phyloP scores from a whole-genome alignment of 2,888 invertebrate species.

The Pachydiplax longipennis region DNA sequence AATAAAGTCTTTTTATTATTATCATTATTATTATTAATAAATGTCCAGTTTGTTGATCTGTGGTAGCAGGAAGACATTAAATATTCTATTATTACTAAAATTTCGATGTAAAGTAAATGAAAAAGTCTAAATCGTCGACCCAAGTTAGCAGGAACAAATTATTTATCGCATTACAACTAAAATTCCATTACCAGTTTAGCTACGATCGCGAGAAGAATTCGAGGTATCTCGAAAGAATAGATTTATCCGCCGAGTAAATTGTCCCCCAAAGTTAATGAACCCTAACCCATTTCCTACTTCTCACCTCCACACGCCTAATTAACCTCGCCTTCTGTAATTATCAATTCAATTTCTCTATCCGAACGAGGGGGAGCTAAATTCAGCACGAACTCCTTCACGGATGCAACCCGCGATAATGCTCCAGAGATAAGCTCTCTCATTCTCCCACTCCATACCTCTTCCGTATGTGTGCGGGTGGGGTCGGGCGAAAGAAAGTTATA shows the following conservation, averaged over 20 bases:
- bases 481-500: not conserved
- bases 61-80: too few relatives aligned
- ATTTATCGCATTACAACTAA: too few relatives aligned
- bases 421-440: not conserved
- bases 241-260: too few relatives aligned
- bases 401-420: not conserved
- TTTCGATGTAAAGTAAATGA: too few relatives aligned
- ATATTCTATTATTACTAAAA: too few relatives aligned
- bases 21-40: too few relatives aligned
- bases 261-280: not conserved
- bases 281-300: not conserved
- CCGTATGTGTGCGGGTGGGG: not conserved
- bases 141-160: too few relatives aligned
- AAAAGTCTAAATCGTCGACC: too few relatives aligned
- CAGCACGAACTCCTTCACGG: not conserved
- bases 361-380: not conserved
- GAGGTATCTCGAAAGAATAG: not conserved
- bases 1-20: too few relatives aligned
- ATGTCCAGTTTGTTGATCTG: too few relatives aligned
- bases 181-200: too few relatives aligned
- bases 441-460: not conserved
- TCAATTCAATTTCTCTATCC: not conserved
- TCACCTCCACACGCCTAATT: not conserved
- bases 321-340: not conserved
- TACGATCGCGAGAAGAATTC: not conserved